A percentile compares a stretch with the other conserved stretches of the same genome.
These are phyloP conservation scores for Spilogale gracilis DNA, from an alignment of 2,113 vertebrate genomes.

Conservation along the genomic window DNA sequence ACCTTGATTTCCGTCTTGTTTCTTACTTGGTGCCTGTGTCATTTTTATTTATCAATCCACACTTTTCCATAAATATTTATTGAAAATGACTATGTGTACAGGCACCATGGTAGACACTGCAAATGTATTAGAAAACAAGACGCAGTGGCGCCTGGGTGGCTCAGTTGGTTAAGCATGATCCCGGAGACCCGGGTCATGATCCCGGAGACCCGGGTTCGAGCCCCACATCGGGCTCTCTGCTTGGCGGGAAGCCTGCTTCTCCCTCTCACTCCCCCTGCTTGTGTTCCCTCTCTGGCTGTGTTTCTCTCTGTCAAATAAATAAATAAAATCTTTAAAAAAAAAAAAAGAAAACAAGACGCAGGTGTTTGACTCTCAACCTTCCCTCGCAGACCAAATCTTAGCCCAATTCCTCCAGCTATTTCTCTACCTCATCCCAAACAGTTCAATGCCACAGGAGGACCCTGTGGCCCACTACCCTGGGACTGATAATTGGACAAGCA, in stretches of 20 bases:
- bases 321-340: no score
- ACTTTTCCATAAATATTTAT: slow-evolving; percentile 42
- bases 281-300: no score
- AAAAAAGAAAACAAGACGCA: neutral
- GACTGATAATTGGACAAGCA: neutral
- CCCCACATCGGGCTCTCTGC: no score
- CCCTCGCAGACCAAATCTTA: neutral
- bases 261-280: no score
- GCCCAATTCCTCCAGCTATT: neutral
- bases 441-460: neutral
- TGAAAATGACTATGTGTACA: neutral
- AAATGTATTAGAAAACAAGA: neutral
- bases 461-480: neutral
- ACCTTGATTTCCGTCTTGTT: neutral
- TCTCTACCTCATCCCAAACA: neutral
- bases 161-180: no score
- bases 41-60: neutral
- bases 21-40: neutral
- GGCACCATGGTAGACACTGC: neutral
- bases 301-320: no score
- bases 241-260: no score
- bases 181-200: no score
- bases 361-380: slow-evolving; percentile 2
- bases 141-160: no score
- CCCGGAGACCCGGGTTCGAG: no score